Conservation (phyloP, 2,113 vertebrate species). For the Amazona guildingii region DNA sequence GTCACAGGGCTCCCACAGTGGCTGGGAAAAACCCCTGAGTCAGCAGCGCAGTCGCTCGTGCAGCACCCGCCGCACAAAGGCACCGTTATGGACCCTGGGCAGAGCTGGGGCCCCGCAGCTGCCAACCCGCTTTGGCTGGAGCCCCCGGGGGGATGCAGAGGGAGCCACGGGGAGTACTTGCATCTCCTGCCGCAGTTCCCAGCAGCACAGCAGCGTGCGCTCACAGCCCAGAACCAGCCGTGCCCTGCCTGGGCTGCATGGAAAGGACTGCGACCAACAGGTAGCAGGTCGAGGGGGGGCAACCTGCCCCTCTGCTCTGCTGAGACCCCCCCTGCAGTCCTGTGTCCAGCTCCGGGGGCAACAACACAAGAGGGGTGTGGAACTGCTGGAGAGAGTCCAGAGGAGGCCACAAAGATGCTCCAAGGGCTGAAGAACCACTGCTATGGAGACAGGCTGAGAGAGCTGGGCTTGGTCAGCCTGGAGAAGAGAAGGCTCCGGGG, state of each 20-base stretch:
- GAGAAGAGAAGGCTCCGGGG: rapidly evolving
- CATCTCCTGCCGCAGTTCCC: not conserved
- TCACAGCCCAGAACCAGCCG: not conserved
- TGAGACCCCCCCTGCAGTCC: not conserved
- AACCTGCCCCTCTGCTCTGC: not conserved
- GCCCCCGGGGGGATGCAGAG: not conserved
- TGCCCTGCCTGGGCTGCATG: not conserved
- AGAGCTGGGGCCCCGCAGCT: not conserved
- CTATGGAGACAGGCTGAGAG: not conserved
- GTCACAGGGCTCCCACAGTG: constrained; percentile 29
- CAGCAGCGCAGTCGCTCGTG: constrained; percentile 1
- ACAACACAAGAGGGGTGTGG: not conserved
- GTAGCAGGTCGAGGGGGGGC: not conserved
- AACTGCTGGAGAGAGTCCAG: not conserved
- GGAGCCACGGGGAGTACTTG: rapidly evolving
- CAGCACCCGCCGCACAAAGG: constrained; percentile 7
- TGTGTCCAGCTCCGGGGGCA: not conserved
- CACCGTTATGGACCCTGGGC: not conserved
- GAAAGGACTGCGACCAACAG: not conserved
- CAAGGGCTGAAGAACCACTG: no score
- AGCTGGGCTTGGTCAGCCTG: not conserved
- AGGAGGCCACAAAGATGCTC: not conserved
- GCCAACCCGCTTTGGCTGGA: rapidly evolving
- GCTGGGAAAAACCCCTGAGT: constrained; percentile 27
- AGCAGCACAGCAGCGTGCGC: not conserved